Conservation (phyloP, 2,888 invertebrate species). For the Tetheella fluctuosa region DNA sequence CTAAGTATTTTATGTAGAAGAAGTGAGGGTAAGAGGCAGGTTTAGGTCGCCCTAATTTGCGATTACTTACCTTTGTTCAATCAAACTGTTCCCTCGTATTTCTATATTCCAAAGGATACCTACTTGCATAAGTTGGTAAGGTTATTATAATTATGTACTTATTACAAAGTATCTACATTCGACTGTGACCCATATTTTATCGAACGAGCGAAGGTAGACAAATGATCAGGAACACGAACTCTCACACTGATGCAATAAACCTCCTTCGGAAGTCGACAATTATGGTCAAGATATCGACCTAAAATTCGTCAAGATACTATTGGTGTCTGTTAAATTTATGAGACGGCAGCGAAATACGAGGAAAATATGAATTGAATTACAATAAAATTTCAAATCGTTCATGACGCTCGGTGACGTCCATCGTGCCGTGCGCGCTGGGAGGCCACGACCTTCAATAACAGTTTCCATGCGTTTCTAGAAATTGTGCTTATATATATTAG, state of each 20-base stretch:
- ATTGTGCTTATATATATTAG: slow-evolving; percentile 23
- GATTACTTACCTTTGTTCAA: background rate
- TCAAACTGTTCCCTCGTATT: slow-evolving; percentile 1
- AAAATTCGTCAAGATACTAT: background rate
- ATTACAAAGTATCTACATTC: background rate
- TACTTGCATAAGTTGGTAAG: background rate
- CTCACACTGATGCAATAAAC: background rate
- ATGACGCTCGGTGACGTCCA: slow-evolving; percentile 69
- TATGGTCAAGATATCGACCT: background rate
- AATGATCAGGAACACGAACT: background rate
- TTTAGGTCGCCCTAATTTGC: background rate
- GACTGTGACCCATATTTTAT: background rate
- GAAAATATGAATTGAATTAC: slow-evolving; percentile 46
- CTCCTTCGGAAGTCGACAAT: background rate
- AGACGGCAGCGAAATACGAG: slow-evolving; percentile 31
- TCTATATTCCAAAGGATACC: background rate
- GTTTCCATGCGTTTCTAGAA: slow-evolving; percentile 17
- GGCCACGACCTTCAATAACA: slow-evolving; percentile 64
- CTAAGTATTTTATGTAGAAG: too few species aligned
- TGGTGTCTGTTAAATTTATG: background rate
- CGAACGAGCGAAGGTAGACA: background rate
- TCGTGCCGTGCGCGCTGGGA: slow-evolving; percentile 49
- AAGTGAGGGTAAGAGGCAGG: too few species aligned
- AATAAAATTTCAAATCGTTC: slow-evolving; percentile 55
- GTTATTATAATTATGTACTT: too few species aligned